These are phyloP conservation scores for Lophura nycthemera DNA, from an alignment of 2,113 vertebrate species.

Conservation along the genomic window DNA sequence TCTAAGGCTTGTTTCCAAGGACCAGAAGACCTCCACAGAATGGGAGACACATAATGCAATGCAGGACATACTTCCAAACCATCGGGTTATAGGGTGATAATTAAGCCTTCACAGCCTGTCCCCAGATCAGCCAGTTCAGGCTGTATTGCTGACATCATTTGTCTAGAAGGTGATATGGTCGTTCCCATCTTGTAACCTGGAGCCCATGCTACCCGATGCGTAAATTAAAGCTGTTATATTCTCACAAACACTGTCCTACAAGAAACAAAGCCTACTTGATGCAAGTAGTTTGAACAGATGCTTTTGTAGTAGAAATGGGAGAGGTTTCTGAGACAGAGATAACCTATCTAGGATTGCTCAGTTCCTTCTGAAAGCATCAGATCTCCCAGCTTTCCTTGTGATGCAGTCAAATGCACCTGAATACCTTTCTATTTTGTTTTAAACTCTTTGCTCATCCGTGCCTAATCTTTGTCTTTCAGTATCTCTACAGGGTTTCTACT, in stretches of 20 bases:
- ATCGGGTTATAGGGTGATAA: background rate
- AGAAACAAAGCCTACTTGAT: background rate
- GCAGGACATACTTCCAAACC: background rate
- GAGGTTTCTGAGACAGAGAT: background rate
- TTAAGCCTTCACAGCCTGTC: background rate
- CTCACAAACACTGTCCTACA: background rate
- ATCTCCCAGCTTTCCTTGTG: background rate
- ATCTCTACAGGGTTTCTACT: background rate
- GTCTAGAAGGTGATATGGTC: background rate
- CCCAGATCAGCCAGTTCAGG: background rate
- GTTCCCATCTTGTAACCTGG: background rate
- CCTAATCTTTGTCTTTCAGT: background rate
- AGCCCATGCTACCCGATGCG: background rate
- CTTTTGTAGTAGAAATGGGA: background rate
- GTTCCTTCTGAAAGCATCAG: background rate
- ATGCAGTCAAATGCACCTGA: background rate
- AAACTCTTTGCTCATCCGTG: background rate
- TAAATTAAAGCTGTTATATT: background rate
- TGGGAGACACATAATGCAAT: background rate
- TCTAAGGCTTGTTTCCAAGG: background rate
- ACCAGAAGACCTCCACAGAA: background rate
- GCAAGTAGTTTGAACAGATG: background rate
- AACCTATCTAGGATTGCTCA: slow-evolving; percentile 12
- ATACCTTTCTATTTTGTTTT: background rate
- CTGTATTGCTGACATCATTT: background rate